Evolutionary conservation across 2,113 vertebrate genomes (phyloP), one percentile per base, ranked within the genome.

Genomic region (Actenoides hombroni): DNA sequence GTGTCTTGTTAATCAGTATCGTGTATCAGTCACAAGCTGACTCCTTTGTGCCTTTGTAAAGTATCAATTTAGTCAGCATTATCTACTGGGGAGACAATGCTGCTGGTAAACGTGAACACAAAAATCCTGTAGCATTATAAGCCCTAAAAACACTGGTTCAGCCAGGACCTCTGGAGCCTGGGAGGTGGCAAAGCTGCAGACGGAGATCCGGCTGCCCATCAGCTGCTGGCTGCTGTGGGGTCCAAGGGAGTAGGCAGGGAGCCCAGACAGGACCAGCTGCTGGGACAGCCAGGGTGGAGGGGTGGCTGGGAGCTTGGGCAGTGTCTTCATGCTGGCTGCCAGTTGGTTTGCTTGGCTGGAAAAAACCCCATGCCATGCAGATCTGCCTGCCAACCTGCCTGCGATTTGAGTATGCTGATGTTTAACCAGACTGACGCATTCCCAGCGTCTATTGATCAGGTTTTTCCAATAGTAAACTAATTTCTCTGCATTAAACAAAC

Each of bases 1-100:
- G 74, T 15, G 81, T 65, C 95, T 84, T 95, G 94, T 93, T 97
- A 92, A 91, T 88, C 88, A 92, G 91, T 59, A 96, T 92, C 96
- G 95, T 94, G 95, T 96, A 96, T 96, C 95, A 96, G 92, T 95
- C 96, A 96, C 96, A 96, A 95, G 94, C 96, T 96, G 92, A 75
- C 94, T 97, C 95, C 95, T 96, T 96, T 94, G 96, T 97, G 92
- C 87, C 94, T 94, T 93, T 96, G 94, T 95, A 57, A 96, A 96
- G 86, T 94, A 96, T 94, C 95, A 78, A 54, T 96, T 94, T 90
- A 95, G 95, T 96, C 95, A 97, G 96, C 96, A 82, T 73, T 95
- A 93, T 96, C 95, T 92, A 40, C 86, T 40, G 77, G 80, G 71
- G 90, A 86, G 69, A 94, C 95, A 96, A 86, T 86, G 83, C 64